phyloP scores from a whole-genome alignment of 2,113 vertebrate genomes.

The Petroica traversi region DNA sequence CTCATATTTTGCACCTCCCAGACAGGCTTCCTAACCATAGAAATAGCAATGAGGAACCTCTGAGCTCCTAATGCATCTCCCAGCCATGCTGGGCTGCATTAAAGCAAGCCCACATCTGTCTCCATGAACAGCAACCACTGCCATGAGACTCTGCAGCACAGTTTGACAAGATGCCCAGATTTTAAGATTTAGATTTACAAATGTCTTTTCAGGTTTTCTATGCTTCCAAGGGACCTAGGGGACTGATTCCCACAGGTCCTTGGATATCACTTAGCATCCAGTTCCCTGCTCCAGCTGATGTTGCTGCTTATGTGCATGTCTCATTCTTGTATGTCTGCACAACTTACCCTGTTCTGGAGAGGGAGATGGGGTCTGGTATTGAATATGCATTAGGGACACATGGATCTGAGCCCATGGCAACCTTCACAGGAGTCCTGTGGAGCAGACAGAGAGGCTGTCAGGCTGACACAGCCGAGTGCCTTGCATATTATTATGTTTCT shows the following conservation, averaged over 20 bases:
- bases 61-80: background rate
- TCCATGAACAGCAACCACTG: background rate
- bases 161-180: background rate
- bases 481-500: conserved; percentile 50
- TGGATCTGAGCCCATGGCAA: conserved; percentile 63
- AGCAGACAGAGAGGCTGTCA: conserved; percentile 64
- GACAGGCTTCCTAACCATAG: background rate
- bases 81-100: background rate
- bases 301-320: background rate
- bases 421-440: conserved; percentile 57
- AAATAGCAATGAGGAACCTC: background rate
- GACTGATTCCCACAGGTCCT: background rate
- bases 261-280: background rate
- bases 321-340: conserved; percentile 15
- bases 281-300: background rate
- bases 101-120: background rate
- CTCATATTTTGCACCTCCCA: background rate
- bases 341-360: background rate
- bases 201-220: background rate
- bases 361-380: conserved; percentile 45
- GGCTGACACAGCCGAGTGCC: conserved; percentile 50
- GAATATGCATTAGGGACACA: conserved; percentile 65
- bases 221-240: background rate
- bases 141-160: background rate
- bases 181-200: conserved; percentile 17